Evolutionary conservation across 2,797 vertebrate species (phyloP), one percentile per base, ranked within the genome.

Genomic region (Sebastes nivosus): DNA sequence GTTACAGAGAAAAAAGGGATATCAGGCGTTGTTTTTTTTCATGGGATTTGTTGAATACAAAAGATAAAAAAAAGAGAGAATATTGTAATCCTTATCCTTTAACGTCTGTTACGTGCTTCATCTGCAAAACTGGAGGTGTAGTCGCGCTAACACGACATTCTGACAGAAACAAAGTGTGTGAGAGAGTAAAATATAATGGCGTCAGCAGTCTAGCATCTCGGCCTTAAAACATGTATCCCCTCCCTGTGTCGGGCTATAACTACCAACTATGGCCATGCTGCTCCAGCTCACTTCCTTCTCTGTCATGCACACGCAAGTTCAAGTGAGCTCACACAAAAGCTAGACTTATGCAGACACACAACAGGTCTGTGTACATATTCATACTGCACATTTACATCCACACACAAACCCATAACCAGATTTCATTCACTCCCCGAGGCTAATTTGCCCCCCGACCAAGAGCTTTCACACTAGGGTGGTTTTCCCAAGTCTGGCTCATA

Each of bases 381-480:
- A 72, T 54, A 14, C 59, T 50, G 30, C 63, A 72, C 71, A 77
- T 71, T 76, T 76, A 63, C 71, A 74, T 71, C 63, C 61, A n/a
- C 67, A 80, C 50, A 65, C 61, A 84, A 79, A 72, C 42, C 68
- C 79, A 77, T 69, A 66, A 76, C 24, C 63, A 83, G 54, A 86
- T 79, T 77, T 75, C 22, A 76, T 70, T 70, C 58, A 30, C 61
- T 83, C 64, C 77, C 71, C 27, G 61, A 66, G 80, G 77, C 63
- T 71, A 75, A 74, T 79, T 82, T 83, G n/a, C 81, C 69, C 75
- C 65, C 65, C 67, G 22, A 86, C 84, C 77, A 73, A 29, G 38
- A 82, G 82, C 86, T 89, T 91, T 91, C 81, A 90, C 81, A 84
- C 79, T 5, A 79, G 69, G 67, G 13, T 75, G 79, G 66, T 81